Evolutionary conservation across 2,888 invertebrate species (phyloP).

Genomic region (Cyclophora albipunctata): DNA sequence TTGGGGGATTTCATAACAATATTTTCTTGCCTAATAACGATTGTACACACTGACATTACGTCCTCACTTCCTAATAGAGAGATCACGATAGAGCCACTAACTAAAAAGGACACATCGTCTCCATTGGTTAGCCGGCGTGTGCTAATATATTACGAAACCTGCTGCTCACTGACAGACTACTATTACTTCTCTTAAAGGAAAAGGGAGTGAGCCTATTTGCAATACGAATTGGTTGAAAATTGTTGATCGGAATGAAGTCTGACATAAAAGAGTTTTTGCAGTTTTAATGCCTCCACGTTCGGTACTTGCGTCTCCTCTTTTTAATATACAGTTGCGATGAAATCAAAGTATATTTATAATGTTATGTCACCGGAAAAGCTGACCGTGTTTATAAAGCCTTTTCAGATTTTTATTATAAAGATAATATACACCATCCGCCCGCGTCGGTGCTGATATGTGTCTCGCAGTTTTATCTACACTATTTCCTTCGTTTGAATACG

Average conservation of each 20-base stretch:
- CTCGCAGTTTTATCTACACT: conserved; percentile 25
- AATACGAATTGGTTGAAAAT: not conserved
- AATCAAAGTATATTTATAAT: not conserved
- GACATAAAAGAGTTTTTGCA: too few species aligned
- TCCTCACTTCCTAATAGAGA: conserved; percentile 53
- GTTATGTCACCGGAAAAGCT: conserved; percentile 6
- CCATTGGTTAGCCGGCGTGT: conserved; percentile 38
- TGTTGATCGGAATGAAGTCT: too few species aligned
- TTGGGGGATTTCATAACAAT: too few species aligned
- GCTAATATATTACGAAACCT: conserved; percentile 43
- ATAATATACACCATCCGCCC: conserved; percentile 25
- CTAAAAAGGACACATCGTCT: conserved; percentile 43
- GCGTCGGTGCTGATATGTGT: conserved; percentile 20
- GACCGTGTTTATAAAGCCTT: conserved; percentile 2
- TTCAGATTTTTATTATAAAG: conserved; percentile 19
- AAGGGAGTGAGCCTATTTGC: conserved; percentile 6
- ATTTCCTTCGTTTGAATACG: conserved; percentile 26
- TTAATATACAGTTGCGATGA: too few species aligned
- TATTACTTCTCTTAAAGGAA: conserved; percentile 6
- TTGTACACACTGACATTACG: conserved; percentile 24
- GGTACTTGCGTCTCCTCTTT: too few species aligned
- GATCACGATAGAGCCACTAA: conserved; percentile 52
- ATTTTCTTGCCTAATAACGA: conserved; percentile 15
- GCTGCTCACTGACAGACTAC: conserved; percentile 19
- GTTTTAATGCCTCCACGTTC: too few species aligned